phyloP scores from a whole-genome alignment of 2,888 invertebrate genomes.

The Punctoribates punctum region DNA sequence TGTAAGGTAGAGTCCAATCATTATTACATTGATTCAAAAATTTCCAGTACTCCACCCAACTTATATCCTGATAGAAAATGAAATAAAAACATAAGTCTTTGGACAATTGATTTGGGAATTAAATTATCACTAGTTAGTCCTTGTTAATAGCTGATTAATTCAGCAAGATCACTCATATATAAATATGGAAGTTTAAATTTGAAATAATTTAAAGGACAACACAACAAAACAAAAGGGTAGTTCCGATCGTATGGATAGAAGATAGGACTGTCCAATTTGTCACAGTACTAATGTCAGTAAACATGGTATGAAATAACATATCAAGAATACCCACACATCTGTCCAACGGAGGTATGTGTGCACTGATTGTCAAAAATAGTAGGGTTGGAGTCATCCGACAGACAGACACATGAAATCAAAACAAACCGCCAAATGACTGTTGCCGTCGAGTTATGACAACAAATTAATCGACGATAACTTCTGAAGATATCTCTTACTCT shows the following conservation, averaged over 20 bases:
- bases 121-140: too few relatives aligned
- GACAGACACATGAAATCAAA: slow-evolving; percentile 13
- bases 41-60: too few relatives aligned
- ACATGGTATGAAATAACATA: background rate
- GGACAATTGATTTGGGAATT: too few relatives aligned
- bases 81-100: too few relatives aligned
- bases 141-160: too few relatives aligned
- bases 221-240: background rate
- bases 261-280: background rate
- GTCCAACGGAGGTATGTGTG: background rate
- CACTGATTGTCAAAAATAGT: background rate
- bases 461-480: background rate
- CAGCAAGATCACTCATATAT: too few relatives aligned
- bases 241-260: background rate
- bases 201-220: too few relatives aligned
- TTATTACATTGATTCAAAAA: too few relatives aligned
- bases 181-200: too few relatives aligned
- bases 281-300: background rate
- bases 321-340: background rate
- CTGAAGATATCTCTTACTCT: too few relatives aligned
- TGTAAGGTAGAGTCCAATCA: too few relatives aligned
- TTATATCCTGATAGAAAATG: too few relatives aligned
- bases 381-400: background rate
- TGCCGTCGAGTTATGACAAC: background rate
- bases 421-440: background rate